Conservation (phyloP, 2,888 invertebrate genomes). For the Pelosia muscerda region DNA sequence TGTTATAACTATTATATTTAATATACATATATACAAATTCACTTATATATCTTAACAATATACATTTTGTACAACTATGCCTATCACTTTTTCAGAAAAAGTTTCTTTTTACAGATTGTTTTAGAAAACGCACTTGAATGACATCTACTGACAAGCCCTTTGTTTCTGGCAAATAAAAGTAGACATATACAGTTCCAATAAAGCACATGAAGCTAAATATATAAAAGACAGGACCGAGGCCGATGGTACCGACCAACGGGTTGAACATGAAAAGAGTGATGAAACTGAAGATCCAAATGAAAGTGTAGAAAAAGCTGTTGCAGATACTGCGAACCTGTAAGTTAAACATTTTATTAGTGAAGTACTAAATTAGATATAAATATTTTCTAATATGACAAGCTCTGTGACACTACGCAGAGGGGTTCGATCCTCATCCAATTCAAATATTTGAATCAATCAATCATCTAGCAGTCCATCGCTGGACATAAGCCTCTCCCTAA, state of each 20-base stretch:
- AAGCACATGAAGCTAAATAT: conserved; percentile 70
- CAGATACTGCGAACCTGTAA: conserved; percentile 68
- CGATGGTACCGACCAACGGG: conserved; percentile 63
- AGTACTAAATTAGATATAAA: too few species aligned
- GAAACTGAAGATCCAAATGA: conserved; percentile 69
- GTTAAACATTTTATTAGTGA: not conserved
- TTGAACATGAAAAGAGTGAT: conserved; percentile 70
- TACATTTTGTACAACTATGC: too few species aligned
- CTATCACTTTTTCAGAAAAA: conserved; percentile 10
- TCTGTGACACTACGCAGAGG: too few species aligned
- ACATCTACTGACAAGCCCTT: conserved; percentile 72
- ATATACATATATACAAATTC: not conserved
- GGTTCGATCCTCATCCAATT: too few species aligned
- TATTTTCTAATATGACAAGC: too few species aligned
- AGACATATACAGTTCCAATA: conserved; percentile 63
- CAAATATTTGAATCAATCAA: too few species aligned
- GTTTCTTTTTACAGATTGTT: conserved; percentile 38
- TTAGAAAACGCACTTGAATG: conserved; percentile 65
- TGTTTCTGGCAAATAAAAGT: conserved; percentile 75
- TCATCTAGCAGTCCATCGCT: too few species aligned
- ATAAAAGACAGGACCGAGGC: conserved; percentile 72
- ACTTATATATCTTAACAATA: not conserved
- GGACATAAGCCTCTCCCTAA: too few species aligned
- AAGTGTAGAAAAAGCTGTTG: conserved; percentile 62
- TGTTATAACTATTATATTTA: not conserved